Evolutionary conservation across 2,797 vertebrate genomes (phyloP), one percentile per base, ranked within the genome.

Genomic region (Acomys russatus): DNA sequence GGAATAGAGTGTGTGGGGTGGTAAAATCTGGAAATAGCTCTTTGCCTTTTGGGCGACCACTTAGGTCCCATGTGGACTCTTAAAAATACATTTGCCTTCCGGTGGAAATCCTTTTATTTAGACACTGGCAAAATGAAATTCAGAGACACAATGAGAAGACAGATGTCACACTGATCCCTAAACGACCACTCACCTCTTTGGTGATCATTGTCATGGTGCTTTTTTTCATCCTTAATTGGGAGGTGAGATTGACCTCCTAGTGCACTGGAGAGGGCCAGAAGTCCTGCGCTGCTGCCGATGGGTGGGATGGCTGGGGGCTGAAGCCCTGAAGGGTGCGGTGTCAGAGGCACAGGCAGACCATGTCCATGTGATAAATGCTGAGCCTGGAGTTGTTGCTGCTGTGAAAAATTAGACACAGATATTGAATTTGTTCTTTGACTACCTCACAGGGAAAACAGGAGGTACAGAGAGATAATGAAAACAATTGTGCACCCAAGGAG

Each of bases 351-450:
- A 0, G 99, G 99, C 94, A 99, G 99, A 98, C 99, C 99, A 92
- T 99, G 99, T 97, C 99, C 99, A 63, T 99, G 99, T 96, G 99
- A 99, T 87, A 99, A 98, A 98, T 99, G 99, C 98, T 99, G 99
- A 96, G 99, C 99, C 98, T 99, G 99, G 98, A 99, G 99, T 98
- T 99, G 99, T 98, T 99, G 99, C 99, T 99, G 99, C 99, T 99
- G 99, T 98, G 99, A 99, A 98, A 98, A 99, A 99, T 28, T 66
- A 97, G 98, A 98, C 96, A 97, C 25, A 98, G 98, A 98, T 99
- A 98, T 98, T 98, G 98, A 99, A 98, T 97, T 97, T 98, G 98
- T 97, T 96, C 97, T 2, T 49, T 38, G 35, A 30, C 83, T 38
- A 4, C 4, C 15, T 44, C n/a, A 11, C 30, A 30, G 30, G 14